Evolutionary conservation across 2,888 invertebrate species (phyloP).

Genomic region (Nomada hirtipes): DNA sequence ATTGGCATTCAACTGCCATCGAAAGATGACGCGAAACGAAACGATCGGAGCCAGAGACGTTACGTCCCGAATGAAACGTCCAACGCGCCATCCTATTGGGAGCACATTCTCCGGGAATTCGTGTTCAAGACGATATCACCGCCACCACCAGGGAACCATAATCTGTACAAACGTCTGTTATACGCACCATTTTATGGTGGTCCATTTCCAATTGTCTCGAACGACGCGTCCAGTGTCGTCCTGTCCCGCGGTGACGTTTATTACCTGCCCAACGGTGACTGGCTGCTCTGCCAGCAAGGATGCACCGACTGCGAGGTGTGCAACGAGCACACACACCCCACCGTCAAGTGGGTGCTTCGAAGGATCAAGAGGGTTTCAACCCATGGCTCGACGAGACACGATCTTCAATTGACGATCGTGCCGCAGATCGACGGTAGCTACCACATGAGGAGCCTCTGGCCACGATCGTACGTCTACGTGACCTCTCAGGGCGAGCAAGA

Average conservation of each 20-base stretch:
- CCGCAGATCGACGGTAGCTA: slow-evolving; percentile 70
- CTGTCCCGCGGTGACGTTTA: slow-evolving; percentile 76
- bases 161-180: slow-evolving; percentile 70
- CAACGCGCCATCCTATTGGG: slow-evolving; percentile 68
- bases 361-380: slow-evolving; percentile 60
- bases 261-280: slow-evolving; percentile 67
- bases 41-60: slow-evolving; percentile 15
- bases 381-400: slow-evolving; percentile 59
- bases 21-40: not conserved
- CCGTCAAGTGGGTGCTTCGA: slow-evolving; percentile 71
- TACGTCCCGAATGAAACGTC: slow-evolving; percentile 23
- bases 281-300: slow-evolving; percentile 76
- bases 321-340: slow-evolving; percentile 58
- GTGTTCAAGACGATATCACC: slow-evolving; percentile 77
- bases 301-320: slow-evolving; percentile 73
- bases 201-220: slow-evolving; percentile 49
- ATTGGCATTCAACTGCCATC: not conserved
- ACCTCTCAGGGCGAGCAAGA: slow-evolving; percentile 46
- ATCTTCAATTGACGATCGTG: slow-evolving; percentile 75
- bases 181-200: slow-evolving; percentile 76
- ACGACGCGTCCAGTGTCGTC: slow-evolving; percentile 51
- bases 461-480: slow-evolving; percentile 70
- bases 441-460: slow-evolving; percentile 62
- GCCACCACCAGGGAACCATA: slow-evolving; percentile 61
- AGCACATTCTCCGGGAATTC: slow-evolving; percentile 74